These are phyloP conservation scores for Criorhina ranunculi DNA, from an alignment of 2,888 invertebrate genomes.

Conservation along the genomic window DNA sequence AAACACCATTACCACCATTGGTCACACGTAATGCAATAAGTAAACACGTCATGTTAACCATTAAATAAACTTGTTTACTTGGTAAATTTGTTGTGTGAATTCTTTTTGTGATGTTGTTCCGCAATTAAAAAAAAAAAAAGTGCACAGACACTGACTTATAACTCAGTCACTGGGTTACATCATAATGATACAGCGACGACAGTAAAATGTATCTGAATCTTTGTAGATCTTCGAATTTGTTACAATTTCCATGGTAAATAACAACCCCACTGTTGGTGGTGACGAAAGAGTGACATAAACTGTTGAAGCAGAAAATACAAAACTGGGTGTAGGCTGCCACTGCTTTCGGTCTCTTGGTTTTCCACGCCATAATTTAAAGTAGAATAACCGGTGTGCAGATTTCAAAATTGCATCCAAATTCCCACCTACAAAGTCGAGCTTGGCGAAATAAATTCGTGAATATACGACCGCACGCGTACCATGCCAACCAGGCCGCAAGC, in stretches of 20 bases:
- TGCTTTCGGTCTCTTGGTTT: conserved; percentile 52
- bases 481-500: conserved; percentile 21
- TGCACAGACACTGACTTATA: conserved; percentile 26
- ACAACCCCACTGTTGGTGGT: conserved; percentile 13
- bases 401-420: conserved; percentile 69
- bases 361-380: conserved; percentile 67
- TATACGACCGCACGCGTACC: conserved; percentile 43
- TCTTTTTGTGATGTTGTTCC: conserved; percentile 15
- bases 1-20: not conserved
- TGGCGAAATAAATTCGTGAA: conserved; percentile 4
- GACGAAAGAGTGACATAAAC: conserved; percentile 70
- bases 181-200: conserved; percentile 34
- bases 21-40: conserved; percentile 12
- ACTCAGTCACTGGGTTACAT: conserved; percentile 44
- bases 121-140: conserved; percentile 24
- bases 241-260: conserved; percentile 51
- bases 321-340: conserved; percentile 58
- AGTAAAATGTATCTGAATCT: conserved; percentile 23
- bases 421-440: conserved; percentile 56
- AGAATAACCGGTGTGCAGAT: conserved; percentile 73
- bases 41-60: not conserved
- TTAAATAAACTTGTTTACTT: conserved; percentile 4
- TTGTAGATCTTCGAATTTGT: conserved; percentile 45
- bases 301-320: conserved; percentile 33
- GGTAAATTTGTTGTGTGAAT: conserved; percentile 16